Percentiles rank a stretch among this genome's conserved stretches.
phyloP scores from a whole-genome alignment of 2,797 vertebrate species.

The Bryconaethiops microstoma region DNA sequence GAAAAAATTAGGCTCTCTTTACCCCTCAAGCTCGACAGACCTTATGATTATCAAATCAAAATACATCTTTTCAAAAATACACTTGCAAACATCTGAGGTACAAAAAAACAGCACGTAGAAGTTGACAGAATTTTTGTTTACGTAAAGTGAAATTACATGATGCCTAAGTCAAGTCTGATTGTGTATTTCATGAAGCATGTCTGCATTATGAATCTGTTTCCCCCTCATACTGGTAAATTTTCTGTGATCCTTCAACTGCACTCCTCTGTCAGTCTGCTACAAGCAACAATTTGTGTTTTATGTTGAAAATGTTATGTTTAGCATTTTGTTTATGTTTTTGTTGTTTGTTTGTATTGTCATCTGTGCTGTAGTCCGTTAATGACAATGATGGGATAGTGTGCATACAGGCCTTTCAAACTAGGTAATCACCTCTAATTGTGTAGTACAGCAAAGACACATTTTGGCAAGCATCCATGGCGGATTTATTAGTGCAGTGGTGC shows the following conservation, averaged over 20 bases:
- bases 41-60: background rate
- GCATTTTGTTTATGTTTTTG: slow-evolving; percentile 23
- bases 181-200: slow-evolving; percentile 17
- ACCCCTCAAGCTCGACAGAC: background rate
- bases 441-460: slow-evolving; percentile 18
- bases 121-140: background rate
- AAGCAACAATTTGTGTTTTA: slow-evolving; percentile 22
- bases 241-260: background rate
- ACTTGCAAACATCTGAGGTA: background rate
- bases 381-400: background rate
- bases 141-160: background rate
- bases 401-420: slow-evolving; percentile 12
- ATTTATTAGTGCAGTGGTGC: background rate
- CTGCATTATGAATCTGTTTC: slow-evolving; percentile 20
- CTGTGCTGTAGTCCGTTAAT: slow-evolving; percentile 15
- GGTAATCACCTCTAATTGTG: slow-evolving; percentile 25
- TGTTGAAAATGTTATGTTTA: slow-evolving; percentile 48
- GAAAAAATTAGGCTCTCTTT: background rate
- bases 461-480: slow-evolving; percentile 15
- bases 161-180: background rate
- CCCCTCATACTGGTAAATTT: background rate
- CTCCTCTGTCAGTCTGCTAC: background rate
- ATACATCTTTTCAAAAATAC: background rate
- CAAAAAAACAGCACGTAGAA: background rate
- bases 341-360: slow-evolving; percentile 42